A percentile compares a stretch with the other conserved stretches of the same genome.
phyloP scores from a whole-genome alignment of 2,888 invertebrate species.

The Ennomos erosarius region DNA sequence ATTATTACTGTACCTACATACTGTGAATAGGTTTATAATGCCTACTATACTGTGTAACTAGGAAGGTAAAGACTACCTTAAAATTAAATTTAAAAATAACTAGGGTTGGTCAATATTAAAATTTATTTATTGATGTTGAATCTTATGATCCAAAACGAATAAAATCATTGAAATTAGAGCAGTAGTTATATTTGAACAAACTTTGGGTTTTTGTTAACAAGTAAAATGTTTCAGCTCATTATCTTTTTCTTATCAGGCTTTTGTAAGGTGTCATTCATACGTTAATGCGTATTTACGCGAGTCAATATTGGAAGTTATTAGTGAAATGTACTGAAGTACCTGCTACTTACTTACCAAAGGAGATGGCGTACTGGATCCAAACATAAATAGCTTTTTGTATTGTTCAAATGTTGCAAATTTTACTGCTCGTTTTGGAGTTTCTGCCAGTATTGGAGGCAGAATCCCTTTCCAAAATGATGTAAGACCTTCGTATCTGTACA shows the following conservation, averaged over 20 bases:
- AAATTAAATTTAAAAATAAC: too few species aligned
- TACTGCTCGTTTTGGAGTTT: conserved; percentile 97
- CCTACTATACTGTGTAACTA: too few species aligned
- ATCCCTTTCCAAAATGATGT: conserved; percentile 97
- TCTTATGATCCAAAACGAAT: conserved; percentile 49
- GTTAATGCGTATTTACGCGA: too few species aligned
- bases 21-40: too few species aligned
- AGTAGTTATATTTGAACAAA: background rate
- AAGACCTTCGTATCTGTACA: conserved; percentile 94
- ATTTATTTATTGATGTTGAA: too few species aligned
- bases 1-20: too few species aligned
- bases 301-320: background rate
- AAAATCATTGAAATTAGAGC: conserved; percentile 20
- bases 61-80: too few species aligned
- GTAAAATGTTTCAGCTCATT: background rate
- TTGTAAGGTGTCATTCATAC: background rate
- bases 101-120: too few species aligned
- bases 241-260: conserved; percentile 28
- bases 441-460: conserved; percentile 95
- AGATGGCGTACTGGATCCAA: conserved; percentile 90
- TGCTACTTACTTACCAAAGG: conserved; percentile 85
- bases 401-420: conserved; percentile 98
- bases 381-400: conserved; percentile 93
- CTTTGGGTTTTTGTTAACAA: conserved; percentile 1
- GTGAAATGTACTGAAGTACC: background rate